Percentiles rank a stretch among this genome's conserved stretches.
Evolutionary conservation across 2,113 vertebrate genomes (phyloP).

Genomic region (Sakesphorus luctuosus): DNA sequence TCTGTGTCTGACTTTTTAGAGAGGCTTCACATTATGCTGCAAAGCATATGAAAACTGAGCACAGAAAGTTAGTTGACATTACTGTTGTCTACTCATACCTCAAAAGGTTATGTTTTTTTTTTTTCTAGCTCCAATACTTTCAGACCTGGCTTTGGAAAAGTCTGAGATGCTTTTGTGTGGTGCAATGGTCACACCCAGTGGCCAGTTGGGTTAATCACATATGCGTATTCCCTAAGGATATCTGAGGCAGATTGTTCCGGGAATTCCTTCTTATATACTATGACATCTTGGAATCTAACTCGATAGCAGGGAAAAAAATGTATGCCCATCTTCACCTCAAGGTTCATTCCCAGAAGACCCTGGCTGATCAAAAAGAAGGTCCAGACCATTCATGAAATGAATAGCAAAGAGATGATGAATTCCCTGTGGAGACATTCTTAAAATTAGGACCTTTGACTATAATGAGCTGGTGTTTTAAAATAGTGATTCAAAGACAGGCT

Average conservation of each 20-base stretch:
- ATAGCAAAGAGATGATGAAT: conserved; percentile 26
- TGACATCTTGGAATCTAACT: conserved; percentile 31
- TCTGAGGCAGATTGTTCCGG: conserved; percentile 32
- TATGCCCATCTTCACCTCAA: conserved; percentile 24
- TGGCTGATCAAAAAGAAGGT: conserved; percentile 27
- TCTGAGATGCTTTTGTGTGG: conserved; percentile 61
- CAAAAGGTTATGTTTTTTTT: not conserved
- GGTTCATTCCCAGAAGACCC: conserved; percentile 7
- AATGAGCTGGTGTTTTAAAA: conserved; percentile 59
- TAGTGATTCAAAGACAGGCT: conserved; percentile 45
- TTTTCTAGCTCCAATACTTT: not conserved
- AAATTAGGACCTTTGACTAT: conserved; percentile 51
- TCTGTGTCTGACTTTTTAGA: not conserved
- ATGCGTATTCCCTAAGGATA: conserved; percentile 61
- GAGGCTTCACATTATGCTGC: not conserved
- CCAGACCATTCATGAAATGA: conserved; percentile 16
- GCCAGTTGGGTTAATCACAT: conserved; percentile 71
- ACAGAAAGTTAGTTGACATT: not conserved
- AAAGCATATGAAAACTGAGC: not conserved
- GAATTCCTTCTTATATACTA: conserved; percentile 3
- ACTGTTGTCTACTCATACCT: not conserved
- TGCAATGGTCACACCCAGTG: conserved; percentile 79
- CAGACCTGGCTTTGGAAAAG: not conserved
- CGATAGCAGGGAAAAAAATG: not conserved
- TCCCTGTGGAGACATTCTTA: conserved; percentile 14